A percentile compares a stretch with the other conserved stretches of the same genome.
phyloP scores from a whole-genome alignment of 2,113 vertebrate species.

The Festucalex cinctus region DNA sequence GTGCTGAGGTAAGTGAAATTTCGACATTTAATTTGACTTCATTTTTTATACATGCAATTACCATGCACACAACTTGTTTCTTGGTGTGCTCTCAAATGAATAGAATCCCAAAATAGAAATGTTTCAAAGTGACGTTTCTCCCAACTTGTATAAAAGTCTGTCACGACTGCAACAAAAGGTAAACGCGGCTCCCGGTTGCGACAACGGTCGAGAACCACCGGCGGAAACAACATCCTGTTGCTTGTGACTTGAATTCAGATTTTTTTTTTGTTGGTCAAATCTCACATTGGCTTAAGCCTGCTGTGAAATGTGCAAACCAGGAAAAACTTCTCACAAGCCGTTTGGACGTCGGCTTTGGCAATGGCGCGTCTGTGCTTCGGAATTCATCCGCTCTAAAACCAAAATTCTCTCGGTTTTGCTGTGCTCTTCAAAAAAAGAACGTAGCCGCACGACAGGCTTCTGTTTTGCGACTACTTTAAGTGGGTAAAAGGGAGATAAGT shows the following conservation, averaged over 20 bases:
- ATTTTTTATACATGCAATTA: background rate
- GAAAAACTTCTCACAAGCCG: background rate
- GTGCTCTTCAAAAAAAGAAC: constrained; percentile 9
- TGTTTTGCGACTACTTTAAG: constrained; percentile 2
- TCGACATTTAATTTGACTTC: background rate
- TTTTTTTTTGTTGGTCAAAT: background rate
- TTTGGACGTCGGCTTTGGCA: background rate
- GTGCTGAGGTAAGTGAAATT: no score
- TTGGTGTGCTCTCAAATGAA: background rate
- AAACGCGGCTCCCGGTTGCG: background rate
- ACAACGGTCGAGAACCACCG: background rate
- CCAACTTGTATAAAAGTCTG: background rate
- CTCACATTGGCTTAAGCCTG: background rate
- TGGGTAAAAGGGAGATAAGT: constrained; percentile 29
- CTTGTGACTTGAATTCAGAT: background rate
- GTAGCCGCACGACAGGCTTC: constrained; percentile 8
- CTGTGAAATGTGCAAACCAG: background rate
- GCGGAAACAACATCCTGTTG: background rate
- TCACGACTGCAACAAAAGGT: background rate
- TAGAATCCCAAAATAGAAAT: background rate
- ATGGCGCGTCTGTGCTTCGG: constrained; percentile 11
- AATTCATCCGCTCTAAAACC: constrained; percentile 1
- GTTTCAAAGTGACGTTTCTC: background rate
- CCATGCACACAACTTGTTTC: background rate
- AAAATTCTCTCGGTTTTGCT: background rate